Percentiles rank a stretch among this genome's conserved stretches.
Conservation (phyloP, 2,797 vertebrate species). For the Enteromius fasciolatus region DNA sequence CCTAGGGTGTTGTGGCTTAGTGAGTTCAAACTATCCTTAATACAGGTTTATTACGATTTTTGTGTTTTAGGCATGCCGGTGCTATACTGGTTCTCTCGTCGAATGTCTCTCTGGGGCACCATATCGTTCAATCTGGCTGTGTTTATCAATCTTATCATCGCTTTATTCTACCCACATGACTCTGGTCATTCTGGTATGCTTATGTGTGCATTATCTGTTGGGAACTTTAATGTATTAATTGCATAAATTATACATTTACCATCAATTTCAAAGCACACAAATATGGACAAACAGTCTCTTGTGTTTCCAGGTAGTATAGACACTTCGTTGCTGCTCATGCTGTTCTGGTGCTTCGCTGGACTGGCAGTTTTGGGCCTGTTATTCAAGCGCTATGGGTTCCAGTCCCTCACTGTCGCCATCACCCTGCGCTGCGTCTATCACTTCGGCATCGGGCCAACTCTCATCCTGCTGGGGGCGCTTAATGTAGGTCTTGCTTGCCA, state of each 20-base stretch:
- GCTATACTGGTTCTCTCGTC: conserved; percentile 96
- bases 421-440: conserved; percentile 93
- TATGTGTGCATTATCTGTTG: background rate
- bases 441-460: conserved; percentile 91
- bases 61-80: conserved; percentile 88
- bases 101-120: conserved; percentile 96
- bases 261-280: background rate
- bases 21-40: background rate
- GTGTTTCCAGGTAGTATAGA: conserved; percentile 82
- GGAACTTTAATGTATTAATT: background rate
- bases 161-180: conserved; percentile 94
- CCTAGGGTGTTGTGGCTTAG: background rate
- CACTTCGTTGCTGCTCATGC: conserved; percentile 85
- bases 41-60: background rate
- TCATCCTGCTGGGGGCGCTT: conserved; percentile 88
- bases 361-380: conserved; percentile 88
- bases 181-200: conserved; percentile 71
- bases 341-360: conserved; percentile 91
- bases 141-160: conserved; percentile 98
- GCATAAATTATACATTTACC: background rate
- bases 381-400: conserved; percentile 87
- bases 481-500: conserved; percentile 82
- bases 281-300: background rate
- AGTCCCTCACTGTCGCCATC: conserved; percentile 88
- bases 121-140: conserved; percentile 98